Conservation (phyloP, 2,797 vertebrate species). For the Anguilla anguilla region DNA sequence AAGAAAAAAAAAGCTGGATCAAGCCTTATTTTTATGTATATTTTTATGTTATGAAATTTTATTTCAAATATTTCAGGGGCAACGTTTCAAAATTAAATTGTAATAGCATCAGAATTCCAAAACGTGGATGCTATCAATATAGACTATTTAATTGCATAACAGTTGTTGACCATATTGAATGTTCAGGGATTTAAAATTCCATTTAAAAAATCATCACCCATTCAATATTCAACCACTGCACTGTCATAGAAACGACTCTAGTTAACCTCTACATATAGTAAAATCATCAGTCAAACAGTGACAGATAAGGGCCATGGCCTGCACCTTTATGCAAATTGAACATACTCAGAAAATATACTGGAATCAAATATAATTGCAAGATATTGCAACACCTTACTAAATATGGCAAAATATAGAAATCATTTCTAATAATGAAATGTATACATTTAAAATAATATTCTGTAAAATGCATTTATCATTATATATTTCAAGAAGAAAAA, state of each 20-base stretch:
- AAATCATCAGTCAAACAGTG: background rate
- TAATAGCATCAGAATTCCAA: background rate
- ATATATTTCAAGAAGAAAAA: background rate
- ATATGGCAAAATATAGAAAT: background rate
- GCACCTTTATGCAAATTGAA: too few relatives aligned
- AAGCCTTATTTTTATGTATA: too few relatives aligned
- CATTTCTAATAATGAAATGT: background rate
- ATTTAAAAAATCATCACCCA: background rate
- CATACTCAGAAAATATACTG: too few relatives aligned
- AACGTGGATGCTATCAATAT: background rate
- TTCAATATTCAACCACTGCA: background rate
- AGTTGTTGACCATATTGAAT: background rate
- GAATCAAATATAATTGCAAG: background rate
- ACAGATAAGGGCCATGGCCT: background rate
- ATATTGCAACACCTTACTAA: background rate
- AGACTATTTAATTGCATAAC: background rate
- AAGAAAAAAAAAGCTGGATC: too few relatives aligned
- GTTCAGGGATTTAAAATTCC: slow-evolving; percentile 12
- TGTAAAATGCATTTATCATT: background rate
- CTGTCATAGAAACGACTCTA: background rate
- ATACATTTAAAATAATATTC: background rate
- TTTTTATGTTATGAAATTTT: background rate
- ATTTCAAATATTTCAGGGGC: background rate
- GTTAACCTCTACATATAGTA: background rate
- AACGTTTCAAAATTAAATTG: background rate